Conservation (phyloP, 2,797 vertebrate species). For the Characodon lateralis region DNA sequence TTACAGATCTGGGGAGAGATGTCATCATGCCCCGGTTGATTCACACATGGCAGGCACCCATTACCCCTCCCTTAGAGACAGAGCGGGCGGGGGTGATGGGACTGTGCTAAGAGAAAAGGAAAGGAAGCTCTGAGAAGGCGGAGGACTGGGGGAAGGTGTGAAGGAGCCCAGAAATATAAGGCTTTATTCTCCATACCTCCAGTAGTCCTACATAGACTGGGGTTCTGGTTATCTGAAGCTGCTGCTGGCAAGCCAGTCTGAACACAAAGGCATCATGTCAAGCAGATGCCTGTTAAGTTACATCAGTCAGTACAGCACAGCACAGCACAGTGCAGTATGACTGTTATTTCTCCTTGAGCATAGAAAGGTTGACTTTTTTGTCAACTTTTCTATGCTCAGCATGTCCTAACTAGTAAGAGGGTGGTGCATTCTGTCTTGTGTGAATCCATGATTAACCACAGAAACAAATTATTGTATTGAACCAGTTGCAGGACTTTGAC, state of each 20-base stretch:
- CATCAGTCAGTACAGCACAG: slow-evolving; percentile 19
- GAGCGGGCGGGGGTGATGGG: slow-evolving; percentile 27
- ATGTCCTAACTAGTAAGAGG: background rate
- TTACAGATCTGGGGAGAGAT: slow-evolving; percentile 79
- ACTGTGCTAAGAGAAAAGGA: slow-evolving; percentile 25
- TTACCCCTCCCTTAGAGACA: slow-evolving; percentile 63
- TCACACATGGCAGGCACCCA: slow-evolving; percentile 74
- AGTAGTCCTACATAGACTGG: slow-evolving; percentile 12
- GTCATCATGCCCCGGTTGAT: slow-evolving; percentile 83
- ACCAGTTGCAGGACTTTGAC: background rate
- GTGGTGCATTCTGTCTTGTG: background rate
- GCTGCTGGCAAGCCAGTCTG: slow-evolving; percentile 32
- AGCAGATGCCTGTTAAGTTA: slow-evolving; percentile 41
- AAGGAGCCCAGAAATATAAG: slow-evolving; percentile 41
- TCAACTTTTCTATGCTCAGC: background rate
- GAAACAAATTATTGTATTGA: background rate
- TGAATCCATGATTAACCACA: background rate
- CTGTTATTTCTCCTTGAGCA: background rate
- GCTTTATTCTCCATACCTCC: slow-evolving; percentile 28
- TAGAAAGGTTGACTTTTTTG: slow-evolving; percentile 1
- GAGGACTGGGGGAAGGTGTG: slow-evolving; percentile 38
- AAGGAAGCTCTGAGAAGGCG: slow-evolving; percentile 21
- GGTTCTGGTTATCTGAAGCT: slow-evolving; percentile 23
- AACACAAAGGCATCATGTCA: slow-evolving; percentile 14
- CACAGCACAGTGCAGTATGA: background rate